Evolutionary conservation across 2,888 invertebrate genomes (phyloP).

Genomic region (Antheraea assamensis): DNA sequence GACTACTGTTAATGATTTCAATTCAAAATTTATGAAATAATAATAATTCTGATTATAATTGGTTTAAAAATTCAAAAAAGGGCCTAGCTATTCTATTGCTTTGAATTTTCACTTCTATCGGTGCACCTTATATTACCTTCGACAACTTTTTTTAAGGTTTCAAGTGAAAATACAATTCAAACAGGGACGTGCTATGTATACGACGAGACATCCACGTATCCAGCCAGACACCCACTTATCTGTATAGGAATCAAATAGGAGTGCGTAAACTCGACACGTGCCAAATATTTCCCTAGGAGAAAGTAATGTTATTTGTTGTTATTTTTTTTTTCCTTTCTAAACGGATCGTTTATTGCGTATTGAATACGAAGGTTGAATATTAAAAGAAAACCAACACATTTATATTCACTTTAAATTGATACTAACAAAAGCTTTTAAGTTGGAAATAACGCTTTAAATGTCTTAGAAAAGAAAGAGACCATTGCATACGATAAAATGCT

Average conservation of each 20-base stretch:
- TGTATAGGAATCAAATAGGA: conserved; percentile 49
- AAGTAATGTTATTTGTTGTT: conserved; percentile 27
- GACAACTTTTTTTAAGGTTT: not conserved
- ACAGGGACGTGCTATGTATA: not conserved
- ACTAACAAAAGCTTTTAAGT: not conserved
- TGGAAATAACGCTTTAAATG: not conserved
- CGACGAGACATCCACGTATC: conserved; percentile 16
- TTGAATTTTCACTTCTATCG: too few species aligned
- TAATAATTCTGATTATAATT: too few species aligned
- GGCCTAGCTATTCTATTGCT: too few species aligned
- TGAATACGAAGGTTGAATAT: conserved; percentile 23
- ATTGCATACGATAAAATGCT: too few species aligned
- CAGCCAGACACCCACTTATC: conserved; percentile 38
- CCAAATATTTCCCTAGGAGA: conserved; percentile 24
- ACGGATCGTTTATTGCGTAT: conserved; percentile 37
- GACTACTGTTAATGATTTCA: too few species aligned
- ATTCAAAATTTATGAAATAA: too few species aligned
- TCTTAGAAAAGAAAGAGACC: not conserved
- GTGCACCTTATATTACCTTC: too few species aligned
- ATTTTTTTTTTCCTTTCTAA: conserved; percentile 31
- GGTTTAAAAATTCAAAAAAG: too few species aligned
- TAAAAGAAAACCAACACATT: not conserved
- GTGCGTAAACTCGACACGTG: conserved; percentile 54
- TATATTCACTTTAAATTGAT: not conserved
- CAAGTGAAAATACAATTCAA: not conserved